Conservation (phyloP, 2,888 invertebrate genomes). For the Polymixis lichenea region DNA sequence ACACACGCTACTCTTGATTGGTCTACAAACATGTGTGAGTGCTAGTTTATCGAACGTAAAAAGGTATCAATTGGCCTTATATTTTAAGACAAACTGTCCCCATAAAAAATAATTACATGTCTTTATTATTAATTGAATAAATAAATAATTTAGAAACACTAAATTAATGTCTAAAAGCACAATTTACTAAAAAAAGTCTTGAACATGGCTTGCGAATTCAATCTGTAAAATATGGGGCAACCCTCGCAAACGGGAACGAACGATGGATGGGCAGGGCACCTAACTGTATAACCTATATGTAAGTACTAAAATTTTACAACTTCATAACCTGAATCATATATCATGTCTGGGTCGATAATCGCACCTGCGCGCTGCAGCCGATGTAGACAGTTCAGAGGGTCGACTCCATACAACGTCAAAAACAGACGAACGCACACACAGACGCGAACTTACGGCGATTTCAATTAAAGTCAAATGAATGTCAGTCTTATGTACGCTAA, state of each 20-base stretch:
- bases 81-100: not conserved
- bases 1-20: not conserved
- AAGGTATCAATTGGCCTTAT: not conserved
- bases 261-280: not conserved
- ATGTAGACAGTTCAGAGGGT: not conserved
- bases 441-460: not conserved
- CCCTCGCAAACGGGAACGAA: not conserved
- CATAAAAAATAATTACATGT: not conserved
- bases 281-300: constrained; percentile 7
- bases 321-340: constrained; percentile 10
- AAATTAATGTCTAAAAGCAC: not conserved
- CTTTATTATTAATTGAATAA: not conserved
- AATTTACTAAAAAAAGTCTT: not conserved
- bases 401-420: not conserved
- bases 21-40: not conserved
- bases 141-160: not conserved
- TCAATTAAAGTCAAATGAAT: not conserved
- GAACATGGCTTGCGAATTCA: not conserved
- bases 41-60: not conserved
- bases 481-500: not conserved
- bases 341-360: not conserved
- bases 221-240: not conserved
- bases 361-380: constrained; percentile 9
- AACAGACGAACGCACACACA: not conserved
- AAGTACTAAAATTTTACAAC: constrained; percentile 11